Evolutionary conservation across 2,888 invertebrate genomes (phyloP).

Genomic region (Panopea generosa): DNA sequence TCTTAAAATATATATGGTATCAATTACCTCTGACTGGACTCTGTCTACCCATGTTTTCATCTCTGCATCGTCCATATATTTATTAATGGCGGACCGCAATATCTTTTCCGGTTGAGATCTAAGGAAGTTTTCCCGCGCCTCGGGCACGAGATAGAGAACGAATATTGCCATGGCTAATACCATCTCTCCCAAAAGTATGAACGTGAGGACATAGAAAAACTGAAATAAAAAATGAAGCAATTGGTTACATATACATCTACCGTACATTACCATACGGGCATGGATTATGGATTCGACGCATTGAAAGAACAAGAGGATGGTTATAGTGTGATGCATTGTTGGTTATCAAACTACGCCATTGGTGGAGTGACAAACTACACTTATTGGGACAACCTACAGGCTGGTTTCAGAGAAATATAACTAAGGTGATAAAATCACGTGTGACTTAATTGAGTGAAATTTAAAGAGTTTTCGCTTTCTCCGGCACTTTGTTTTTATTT

Average conservation of each 20-base stretch:
- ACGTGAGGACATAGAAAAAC: conserved; percentile 78
- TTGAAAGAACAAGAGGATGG: no score
- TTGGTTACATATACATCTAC: not conserved
- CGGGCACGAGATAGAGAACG: conserved; percentile 79
- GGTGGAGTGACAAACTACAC: no score
- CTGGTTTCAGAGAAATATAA: not conserved
- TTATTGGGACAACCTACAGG: no score
- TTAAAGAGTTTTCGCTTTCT: no score
- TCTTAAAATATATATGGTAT: no score
- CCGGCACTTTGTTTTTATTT: no score
- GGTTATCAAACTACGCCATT: no score
- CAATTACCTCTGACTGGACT: conserved; percentile 81
- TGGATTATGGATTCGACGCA: no score
- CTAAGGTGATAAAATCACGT: not conserved
- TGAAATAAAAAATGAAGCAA: conserved; percentile 57
- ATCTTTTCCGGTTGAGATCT: conserved; percentile 75
- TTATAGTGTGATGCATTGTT: no score
- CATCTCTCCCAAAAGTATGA: conserved; percentile 77
- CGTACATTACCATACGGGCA: not conserved
- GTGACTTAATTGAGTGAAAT: not conserved
- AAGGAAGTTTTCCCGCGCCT: conserved; percentile 71
- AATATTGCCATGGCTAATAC: conserved; percentile 74
- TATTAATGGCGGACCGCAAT: conserved; percentile 75
- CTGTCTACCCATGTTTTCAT: conserved; percentile 77
- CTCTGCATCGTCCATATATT: conserved; percentile 79